Conservation (phyloP, 2,113 vertebrate species). For the Percina caprodes region DNA sequence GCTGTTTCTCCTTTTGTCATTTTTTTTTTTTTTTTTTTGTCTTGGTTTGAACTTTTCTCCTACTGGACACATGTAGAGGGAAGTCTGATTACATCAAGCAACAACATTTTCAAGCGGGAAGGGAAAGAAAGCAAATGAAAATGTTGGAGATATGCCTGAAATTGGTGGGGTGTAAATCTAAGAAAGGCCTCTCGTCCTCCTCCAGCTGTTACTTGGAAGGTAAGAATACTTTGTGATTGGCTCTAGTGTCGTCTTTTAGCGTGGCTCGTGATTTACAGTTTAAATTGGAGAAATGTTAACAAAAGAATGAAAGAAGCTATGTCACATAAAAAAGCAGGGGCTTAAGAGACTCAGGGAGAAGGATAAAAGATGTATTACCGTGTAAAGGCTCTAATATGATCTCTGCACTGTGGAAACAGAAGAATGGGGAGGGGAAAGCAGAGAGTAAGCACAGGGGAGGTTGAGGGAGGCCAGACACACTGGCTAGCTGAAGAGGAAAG, state of each 20-base stretch:
- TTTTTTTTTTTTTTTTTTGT: background rate
- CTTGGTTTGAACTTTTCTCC: slow-evolving; percentile 17
- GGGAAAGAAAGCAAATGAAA: slow-evolving; percentile 89
- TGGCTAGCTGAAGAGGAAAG: slow-evolving; percentile 81
- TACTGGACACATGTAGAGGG: slow-evolving; percentile 59
- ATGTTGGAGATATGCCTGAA: slow-evolving; percentile 99
- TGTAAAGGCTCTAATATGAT: slow-evolving; percentile 69
- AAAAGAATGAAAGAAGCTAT: background rate
- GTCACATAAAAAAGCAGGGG: too few species aligned
- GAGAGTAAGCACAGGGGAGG: slow-evolving; percentile 66
- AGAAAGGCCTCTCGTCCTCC: slow-evolving; percentile 96
- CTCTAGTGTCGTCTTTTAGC: background rate
- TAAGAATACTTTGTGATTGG: slow-evolving; percentile 76
- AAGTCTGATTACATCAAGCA: slow-evolving; percentile 53
- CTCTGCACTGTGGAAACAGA: slow-evolving; percentile 76
- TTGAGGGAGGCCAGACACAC: slow-evolving; percentile 82
- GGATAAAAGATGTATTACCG: slow-evolving; percentile 31
- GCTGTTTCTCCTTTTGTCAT: slow-evolving; percentile 13
- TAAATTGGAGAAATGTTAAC: background rate
- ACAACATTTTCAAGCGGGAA: slow-evolving; percentile 64
- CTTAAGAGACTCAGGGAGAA: background rate
- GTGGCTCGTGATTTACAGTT: background rate
- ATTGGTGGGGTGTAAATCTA: slow-evolving; percentile 99
- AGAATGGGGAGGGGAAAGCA: slow-evolving; percentile 77
- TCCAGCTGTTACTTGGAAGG: slow-evolving; percentile 99